Evolutionary conservation across 1,140 invertebrate species (phyloP).

Genomic region (Tribolium castaneum): DNA sequence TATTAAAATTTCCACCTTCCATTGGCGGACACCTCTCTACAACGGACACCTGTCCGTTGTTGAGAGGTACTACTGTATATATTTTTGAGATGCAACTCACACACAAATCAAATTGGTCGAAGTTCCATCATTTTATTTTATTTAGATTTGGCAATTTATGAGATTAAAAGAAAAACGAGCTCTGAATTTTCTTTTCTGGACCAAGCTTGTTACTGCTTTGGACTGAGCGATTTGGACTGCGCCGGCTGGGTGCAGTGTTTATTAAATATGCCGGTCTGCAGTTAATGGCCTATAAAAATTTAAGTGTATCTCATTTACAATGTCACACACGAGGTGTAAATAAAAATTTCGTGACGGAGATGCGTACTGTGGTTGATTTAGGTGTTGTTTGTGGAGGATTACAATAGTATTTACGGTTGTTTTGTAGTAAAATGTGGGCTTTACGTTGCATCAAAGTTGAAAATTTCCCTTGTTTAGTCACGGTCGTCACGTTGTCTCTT

Average conservation of each 20-base stretch:
- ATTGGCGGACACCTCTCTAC: too few species aligned
- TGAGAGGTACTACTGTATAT: too few species aligned
- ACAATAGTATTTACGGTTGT: slow-evolving; percentile 32
- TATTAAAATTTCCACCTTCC: too few species aligned
- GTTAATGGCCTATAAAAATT: slow-evolving; percentile 25
- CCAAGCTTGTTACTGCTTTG: not conserved
- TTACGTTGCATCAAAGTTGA: not conserved
- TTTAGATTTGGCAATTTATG: not conserved
- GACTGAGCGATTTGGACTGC: not conserved
- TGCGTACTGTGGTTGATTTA: slow-evolving; percentile 12
- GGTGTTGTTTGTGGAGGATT: slow-evolving; percentile 26
- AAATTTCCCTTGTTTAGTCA: slow-evolving; percentile 10
- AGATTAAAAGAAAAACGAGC: too few species aligned
- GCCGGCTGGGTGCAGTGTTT: not conserved
- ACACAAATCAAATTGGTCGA: too few species aligned
- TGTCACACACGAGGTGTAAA: slow-evolving; percentile 17
- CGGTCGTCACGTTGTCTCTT: not conserved
- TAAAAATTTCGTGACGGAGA: slow-evolving; percentile 21
- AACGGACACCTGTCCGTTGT: too few species aligned
- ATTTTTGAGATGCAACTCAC: too few species aligned
- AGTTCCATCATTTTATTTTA: too few species aligned
- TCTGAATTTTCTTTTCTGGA: too few species aligned
- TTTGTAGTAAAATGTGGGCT: slow-evolving; percentile 26
- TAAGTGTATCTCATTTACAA: slow-evolving; percentile 31
- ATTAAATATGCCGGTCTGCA: slow-evolving; percentile 5